Conservation (phyloP, 2,797 vertebrate genomes). For the Zalophus californianus region DNA sequence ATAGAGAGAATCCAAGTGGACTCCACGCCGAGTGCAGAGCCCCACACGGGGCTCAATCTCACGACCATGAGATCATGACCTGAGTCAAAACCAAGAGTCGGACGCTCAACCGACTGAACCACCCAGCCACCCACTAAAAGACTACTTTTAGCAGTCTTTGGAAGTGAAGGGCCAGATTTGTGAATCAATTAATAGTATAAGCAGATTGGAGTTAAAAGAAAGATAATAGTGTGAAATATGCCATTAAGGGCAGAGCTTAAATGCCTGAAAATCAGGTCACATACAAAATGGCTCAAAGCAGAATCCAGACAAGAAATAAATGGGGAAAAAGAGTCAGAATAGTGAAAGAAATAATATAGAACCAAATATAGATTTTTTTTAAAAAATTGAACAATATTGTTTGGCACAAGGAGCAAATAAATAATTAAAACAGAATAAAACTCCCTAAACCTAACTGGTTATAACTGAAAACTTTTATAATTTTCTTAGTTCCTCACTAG, state of each 20-base stretch:
- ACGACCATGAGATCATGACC: not conserved
- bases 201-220: not conserved
- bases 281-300: not conserved
- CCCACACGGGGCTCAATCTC: not conserved
- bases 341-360: not conserved
- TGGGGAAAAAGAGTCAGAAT: not conserved
- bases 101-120: not conserved
- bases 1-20: not conserved
- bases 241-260: fast-evolving
- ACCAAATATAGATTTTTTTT: not conserved
- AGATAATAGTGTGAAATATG: not conserved
- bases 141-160: not conserved
- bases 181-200: not conserved
- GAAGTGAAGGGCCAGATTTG: not conserved
- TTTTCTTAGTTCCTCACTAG: not conserved
- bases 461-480: not conserved
- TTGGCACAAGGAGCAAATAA: not conserved
- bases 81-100: not conserved
- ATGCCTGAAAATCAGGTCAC: not conserved
- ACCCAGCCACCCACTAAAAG: not conserved
- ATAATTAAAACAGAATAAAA: not conserved
- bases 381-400: not conserved
- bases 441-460: not conserved
- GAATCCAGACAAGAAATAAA: not conserved
- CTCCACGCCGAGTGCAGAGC: not conserved